Conservation (phyloP, 2,797 vertebrate genomes). For the Xyrichtys novacula region DNA sequence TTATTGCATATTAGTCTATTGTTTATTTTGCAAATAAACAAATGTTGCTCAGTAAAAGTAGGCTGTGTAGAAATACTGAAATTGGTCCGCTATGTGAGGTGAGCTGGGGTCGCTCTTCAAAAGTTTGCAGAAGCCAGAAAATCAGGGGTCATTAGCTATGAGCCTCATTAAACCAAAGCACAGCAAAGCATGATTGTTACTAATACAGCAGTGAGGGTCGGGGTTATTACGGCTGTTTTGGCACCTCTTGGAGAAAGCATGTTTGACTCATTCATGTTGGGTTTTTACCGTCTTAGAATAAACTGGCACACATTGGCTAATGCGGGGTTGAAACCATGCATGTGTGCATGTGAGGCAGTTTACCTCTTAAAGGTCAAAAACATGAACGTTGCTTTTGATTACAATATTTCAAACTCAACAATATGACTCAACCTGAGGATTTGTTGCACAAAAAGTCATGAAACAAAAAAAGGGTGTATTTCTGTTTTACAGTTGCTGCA, state of each 20-base stretch:
- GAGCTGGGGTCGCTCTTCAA: constrained; percentile 1
- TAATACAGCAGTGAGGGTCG: not conserved
- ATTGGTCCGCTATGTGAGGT: not conserved
- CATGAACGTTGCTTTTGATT: too few relatives aligned
- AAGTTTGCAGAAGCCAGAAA: constrained; percentile 22
- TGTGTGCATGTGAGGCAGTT: not conserved
- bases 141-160: constrained; percentile 3
- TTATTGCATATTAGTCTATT: too few relatives aligned
- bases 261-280: not conserved
- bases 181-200: not conserved
- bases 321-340: not conserved
- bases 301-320: not conserved
- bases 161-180: constrained; percentile 31
- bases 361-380: too few relatives aligned
- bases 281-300: not conserved
- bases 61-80: not conserved
- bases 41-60: not conserved
- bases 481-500: too few relatives aligned
- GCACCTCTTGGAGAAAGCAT: not conserved
- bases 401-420: too few relatives aligned
- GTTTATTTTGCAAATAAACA: not conserved
- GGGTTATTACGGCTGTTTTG: constrained; percentile 7
- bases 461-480: too few relatives aligned
- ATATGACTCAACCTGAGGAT: too few relatives aligned
- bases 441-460: too few relatives aligned